These are phyloP conservation scores for Telmatherina bonti DNA, from an alignment of 2,797 vertebrate genomes.

Conservation along the genomic window DNA sequence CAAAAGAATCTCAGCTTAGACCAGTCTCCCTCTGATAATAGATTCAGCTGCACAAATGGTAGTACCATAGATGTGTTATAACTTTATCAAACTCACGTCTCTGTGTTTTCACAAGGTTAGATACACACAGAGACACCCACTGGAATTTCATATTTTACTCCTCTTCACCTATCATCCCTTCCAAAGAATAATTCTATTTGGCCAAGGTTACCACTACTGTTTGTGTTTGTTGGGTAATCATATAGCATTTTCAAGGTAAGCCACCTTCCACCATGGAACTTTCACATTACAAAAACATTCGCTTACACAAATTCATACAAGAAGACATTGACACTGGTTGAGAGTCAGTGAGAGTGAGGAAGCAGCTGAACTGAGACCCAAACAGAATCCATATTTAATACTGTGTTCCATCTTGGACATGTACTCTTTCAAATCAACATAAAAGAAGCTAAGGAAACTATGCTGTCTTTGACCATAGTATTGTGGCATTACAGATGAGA, in stretches of 20 bases:
- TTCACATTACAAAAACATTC: constrained; percentile 80
- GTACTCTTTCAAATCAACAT: constrained; percentile 80
- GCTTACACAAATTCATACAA: constrained; percentile 74
- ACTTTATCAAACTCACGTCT: constrained; percentile 85
- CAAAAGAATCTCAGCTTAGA: constrained; percentile 68
- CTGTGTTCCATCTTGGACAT: constrained; percentile 64
- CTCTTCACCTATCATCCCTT: constrained; percentile 67
- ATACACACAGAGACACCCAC: constrained; percentile 80
- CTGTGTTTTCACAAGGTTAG: constrained; percentile 84
- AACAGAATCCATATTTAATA: constrained; percentile 78
- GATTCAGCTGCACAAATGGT: constrained; percentile 80
- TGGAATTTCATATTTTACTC: constrained; percentile 80
- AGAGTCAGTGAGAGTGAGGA: constrained; percentile 44
- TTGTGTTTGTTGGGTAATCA: constrained; percentile 80
- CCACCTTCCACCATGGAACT: constrained; percentile 67
- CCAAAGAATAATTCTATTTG: constrained; percentile 74
- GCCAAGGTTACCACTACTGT: constrained; percentile 76
- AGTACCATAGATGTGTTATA: constrained; percentile 78
- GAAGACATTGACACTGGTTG: constrained; percentile 61
- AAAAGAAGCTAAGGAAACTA: constrained; percentile 71
- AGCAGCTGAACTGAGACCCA: constrained; percentile 70
- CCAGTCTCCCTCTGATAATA: constrained; percentile 67
- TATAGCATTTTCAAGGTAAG: constrained; percentile 70
- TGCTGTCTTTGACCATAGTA: constrained; percentile 61
- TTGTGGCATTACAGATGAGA: constrained; percentile 65